Evolutionary conservation across 2,888 invertebrate species (phyloP), one percentile per base, ranked within the genome.

Genomic region (Ectropis crepuscularia): DNA sequence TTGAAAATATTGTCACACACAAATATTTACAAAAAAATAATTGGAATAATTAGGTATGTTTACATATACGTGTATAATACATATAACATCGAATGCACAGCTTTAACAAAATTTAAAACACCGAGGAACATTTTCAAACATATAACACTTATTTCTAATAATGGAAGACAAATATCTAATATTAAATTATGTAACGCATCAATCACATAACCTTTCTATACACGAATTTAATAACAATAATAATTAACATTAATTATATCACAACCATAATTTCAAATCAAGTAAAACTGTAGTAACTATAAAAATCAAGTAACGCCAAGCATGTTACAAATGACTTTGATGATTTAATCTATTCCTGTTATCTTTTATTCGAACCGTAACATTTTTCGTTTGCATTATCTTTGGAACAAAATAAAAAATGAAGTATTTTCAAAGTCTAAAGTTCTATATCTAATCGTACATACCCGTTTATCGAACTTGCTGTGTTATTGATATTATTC

Each of bases 141-240:
- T 64, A 77, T 75, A 70, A 75, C 67, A 77, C 78, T 77, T 81
- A 64, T 78, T 57, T 67, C 77, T 81, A 81, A 59, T 67, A 79
- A 75, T 84, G 85, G 85, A 85, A 84, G 84, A 84, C 85, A 75
- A 77, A 76, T 76, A 74, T 72, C 73, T 78, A 71, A 71, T 61
- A 67, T 73, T 67, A 73, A 80, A 78, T 73, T 48, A 76, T 73
- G 59, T 50, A 59, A 69, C 68, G 63, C 65, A 67, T 63, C 45
- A 41, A 59, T 57, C 51, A 47, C 12, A 10, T 39, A 39, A 47
- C 41, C 46, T 5, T n/a, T 58, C 28, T 54, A 11, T 53, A 59
- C 47, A 50, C 12, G 42, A 45, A 61, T 53, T 50, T 9, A 51
- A 36, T 43, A 38, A 12, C 12, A 45, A 59, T 58, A 65, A 37